phyloP scores from a whole-genome alignment of 2,113 vertebrate species.

The Pipa parva region DNA sequence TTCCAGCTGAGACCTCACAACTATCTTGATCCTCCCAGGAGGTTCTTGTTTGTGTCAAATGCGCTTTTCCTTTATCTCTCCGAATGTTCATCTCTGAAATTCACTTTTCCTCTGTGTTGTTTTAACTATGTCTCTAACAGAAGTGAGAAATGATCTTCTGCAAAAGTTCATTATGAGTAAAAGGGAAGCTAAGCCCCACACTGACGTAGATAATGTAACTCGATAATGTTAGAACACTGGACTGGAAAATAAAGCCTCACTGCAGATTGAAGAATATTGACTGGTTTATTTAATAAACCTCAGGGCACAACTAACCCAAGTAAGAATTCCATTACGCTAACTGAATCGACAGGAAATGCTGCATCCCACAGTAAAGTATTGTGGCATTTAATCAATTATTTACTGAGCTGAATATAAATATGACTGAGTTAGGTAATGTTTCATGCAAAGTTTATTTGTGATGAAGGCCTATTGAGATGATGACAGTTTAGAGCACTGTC shows the following conservation, averaged over 20 bases:
- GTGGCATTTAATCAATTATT: slow-evolving; percentile 34
- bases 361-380: neutral
- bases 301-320: slow-evolving; percentile 2
- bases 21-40: slow-evolving; percentile 33
- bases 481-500: too few relatives aligned
- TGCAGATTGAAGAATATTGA: slow-evolving; percentile 24
- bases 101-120: neutral
- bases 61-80: slow-evolving; percentile 8
- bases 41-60: slow-evolving; percentile 22
- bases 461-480: too few relatives aligned
- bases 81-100: slow-evolving; percentile 6
- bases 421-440: slow-evolving; percentile 9
- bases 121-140: neutral
- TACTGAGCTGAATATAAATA: neutral
- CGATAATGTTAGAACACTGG: neutral
- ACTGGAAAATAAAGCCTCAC: slow-evolving; percentile 17
- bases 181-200: neutral
- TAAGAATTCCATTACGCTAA: slow-evolving; percentile 23
- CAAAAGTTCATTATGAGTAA: slow-evolving; percentile 11
- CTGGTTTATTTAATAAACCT: slow-evolving; percentile 3
- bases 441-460: too few relatives aligned
- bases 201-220: slow-evolving; percentile 20
- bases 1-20: slow-evolving; percentile 36
- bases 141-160: neutral
- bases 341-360: slow-evolving; percentile 5